Evolutionary conservation across 2,113 vertebrate genomes (phyloP).

Genomic region (Sturnus vulgaris): DNA sequence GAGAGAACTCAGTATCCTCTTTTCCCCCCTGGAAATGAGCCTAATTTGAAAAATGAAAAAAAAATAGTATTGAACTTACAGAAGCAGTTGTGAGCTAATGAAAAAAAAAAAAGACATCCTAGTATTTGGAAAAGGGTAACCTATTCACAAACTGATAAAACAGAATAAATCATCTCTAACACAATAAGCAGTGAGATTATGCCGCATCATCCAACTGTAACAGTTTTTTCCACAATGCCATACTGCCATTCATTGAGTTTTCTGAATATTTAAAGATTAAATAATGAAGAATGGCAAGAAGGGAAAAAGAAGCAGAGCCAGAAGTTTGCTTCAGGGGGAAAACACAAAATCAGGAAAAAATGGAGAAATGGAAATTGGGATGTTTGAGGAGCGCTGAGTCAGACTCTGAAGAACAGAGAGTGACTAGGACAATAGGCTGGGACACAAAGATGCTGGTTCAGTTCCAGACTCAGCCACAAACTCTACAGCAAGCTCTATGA

Average conservation of each 20-base stretch:
- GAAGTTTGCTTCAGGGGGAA: not conserved
- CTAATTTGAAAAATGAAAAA: not conserved
- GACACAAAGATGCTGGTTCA: slow-evolving; percentile 2
- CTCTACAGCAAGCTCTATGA: not conserved
- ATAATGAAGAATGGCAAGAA: not conserved
- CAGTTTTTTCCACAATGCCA: not conserved
- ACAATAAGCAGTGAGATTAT: slow-evolving; percentile 2
- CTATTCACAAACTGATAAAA: slow-evolving; percentile 22
- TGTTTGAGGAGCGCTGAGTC: slow-evolving; percentile 15
- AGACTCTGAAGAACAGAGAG: slow-evolving; percentile 3
- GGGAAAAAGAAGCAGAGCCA: not conserved
- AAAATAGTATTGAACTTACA: not conserved
- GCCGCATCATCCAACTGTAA: not conserved
- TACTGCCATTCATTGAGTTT: not conserved
- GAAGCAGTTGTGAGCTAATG: not conserved
- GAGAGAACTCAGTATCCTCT: not conserved
- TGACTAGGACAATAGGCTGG: slow-evolving; percentile 36
- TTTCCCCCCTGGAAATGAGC: not conserved
- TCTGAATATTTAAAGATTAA: slow-evolving; percentile 1
- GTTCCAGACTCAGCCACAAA: slow-evolving; percentile 3
- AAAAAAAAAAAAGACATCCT: not conserved
- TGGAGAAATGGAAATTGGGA: not conserved
- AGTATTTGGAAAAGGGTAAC: not conserved
- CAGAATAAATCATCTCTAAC: not conserved
- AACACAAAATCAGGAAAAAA: slow-evolving; percentile 9